Conservation (phyloP, 2,797 vertebrate genomes). For the Percopsis omiscomaycus region DNA sequence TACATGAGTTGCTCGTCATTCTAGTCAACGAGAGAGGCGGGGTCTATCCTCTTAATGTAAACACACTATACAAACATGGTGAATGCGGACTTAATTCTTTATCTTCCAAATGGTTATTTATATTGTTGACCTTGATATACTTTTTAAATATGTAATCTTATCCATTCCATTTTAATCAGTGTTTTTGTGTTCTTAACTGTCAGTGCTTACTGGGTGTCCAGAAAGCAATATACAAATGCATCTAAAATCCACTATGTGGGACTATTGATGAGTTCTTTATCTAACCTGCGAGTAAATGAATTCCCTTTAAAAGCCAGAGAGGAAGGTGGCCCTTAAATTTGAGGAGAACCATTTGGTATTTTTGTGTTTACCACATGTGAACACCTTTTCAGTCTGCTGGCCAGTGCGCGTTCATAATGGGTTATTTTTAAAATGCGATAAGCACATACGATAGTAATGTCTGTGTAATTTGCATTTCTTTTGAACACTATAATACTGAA, state of each 20-base stretch:
- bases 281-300: background rate
- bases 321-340: background rate
- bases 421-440: no score
- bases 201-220: background rate
- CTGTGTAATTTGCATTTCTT: no score
- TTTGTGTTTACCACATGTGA: background rate
- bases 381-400: background rate
- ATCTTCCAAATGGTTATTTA: no score
- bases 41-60: slow-evolving; percentile 57
- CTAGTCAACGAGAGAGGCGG: slow-evolving; percentile 35
- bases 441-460: no score
- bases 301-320: background rate
- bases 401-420: background rate
- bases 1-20: slow-evolving; percentile 48
- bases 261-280: background rate
- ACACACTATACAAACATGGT: slow-evolving; percentile 30
- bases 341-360: slow-evolving; percentile 3
- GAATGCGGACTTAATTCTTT: no score
- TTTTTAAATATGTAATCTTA: no score
- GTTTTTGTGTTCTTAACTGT: background rate
- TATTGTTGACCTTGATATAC: no score
- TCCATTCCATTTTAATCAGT: no score
- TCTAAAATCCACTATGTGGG: background rate
- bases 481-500: no score
- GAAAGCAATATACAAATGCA: background rate